Base-by-base conservation (phyloP, 1,140 invertebrate genomes). In the Caerostris extrusa region DNA sequence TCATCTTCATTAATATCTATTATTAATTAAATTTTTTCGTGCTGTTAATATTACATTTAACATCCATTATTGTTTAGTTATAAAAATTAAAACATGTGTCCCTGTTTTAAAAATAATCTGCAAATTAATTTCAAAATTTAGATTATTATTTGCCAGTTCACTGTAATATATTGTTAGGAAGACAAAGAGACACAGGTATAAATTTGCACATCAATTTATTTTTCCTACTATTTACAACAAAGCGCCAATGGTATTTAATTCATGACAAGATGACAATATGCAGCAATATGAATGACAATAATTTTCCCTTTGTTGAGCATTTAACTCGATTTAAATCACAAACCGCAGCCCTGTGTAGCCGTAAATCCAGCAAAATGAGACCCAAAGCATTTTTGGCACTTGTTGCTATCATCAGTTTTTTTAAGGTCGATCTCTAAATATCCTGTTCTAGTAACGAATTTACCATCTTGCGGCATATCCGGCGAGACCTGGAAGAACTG, bases 391-490 rank as follows among this genome's bases (percentile, higher is more conserved):
- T 67, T 67, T 17, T 4, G 14, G 61, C 61, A 67, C 61, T 17
- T 34, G 61, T 17, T 67, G 14, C 12, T 17, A 67, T 17, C 7
- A 6, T 67, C 61, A n/a, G 61, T 67, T n/a, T 12, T 6, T 17
- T 67, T 5, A 67, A 12, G 14, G 17, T 17, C 3, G 4, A 0
- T n/a, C n/a, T 17, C 61, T 6, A 17, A 67, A 5, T 3, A 17
- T 67, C 61, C 6, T n/a, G 5, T 0, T 17, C n/a, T 5, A 0
- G 0, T 5, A 2, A 14, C 12, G 4, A 12, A 67, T 88, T 67
- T 88, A 88, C 86, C 86, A 88, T n/a, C 86, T 88, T 10, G 86
- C 86, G 8, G 86, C 86, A 19, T 88, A 88, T 69, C 86, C 86
- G 19, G 60, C 86, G 17, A 67, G 6, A 55, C n/a, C 61, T 3